phyloP scores from a whole-genome alignment of 2,888 invertebrate genomes.

The Drosophila hawaiiensis region DNA sequence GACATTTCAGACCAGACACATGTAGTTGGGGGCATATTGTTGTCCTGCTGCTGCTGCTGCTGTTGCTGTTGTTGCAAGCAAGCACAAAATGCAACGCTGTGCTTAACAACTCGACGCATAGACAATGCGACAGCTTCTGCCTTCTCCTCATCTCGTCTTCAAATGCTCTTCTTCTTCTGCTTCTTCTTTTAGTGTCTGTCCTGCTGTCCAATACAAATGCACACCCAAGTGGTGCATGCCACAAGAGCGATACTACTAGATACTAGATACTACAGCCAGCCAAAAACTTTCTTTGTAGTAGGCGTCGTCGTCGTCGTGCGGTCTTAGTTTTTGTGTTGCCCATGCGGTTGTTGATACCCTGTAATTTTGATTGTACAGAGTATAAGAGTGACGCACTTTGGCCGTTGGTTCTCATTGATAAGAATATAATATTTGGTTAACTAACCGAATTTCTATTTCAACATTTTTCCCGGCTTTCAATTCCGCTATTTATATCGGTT shows the following conservation, averaged over 20 bases:
- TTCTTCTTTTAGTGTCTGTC: constrained; percentile 2
- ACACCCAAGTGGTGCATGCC: constrained; percentile 45
- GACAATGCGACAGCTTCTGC: constrained; percentile 52
- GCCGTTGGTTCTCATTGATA: neutral
- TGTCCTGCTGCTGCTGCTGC: constrained; percentile 24
- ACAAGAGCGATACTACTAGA: constrained; percentile 16
- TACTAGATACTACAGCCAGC: constrained; percentile 26
- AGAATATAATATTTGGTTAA: neutral
- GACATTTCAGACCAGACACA: constrained; percentile 38
- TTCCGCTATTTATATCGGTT: neutral
- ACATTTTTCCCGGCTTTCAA: neutral
- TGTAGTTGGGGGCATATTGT: constrained; percentile 41
- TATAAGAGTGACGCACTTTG: no score
- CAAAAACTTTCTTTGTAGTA: constrained; percentile 40
- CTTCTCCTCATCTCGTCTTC: constrained; percentile 19
- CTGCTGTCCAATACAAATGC: constrained; percentile 44
- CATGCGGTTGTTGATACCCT: constrained; percentile 61
- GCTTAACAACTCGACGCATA: constrained; percentile 60
- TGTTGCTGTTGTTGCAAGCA: constrained; percentile 37
- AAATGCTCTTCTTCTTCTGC: constrained; percentile 9
- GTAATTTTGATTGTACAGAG: neutral
- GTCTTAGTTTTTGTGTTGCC: constrained; percentile 58
- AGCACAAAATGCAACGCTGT: constrained; percentile 51
- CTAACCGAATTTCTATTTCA: neutral
- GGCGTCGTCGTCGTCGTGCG: constrained; percentile 13